A percentile compares a stretch with the other conserved stretches of the same genome.
Evolutionary conservation across 2,888 invertebrate species (phyloP).

Genomic region (Melangyna quadrimaculata): DNA sequence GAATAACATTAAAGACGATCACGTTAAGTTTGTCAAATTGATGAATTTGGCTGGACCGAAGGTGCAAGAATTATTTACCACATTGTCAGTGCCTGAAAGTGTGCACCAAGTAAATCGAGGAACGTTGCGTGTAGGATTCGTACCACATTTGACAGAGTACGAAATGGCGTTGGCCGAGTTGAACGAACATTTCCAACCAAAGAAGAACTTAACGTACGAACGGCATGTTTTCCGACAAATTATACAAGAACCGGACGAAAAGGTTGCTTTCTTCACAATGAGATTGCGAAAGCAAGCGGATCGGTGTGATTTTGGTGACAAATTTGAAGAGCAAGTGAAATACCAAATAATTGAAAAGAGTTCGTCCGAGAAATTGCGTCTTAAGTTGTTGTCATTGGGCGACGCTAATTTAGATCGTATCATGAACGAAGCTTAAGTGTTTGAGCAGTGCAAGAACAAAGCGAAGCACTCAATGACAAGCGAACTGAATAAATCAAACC

Average conservation of each 20-base stretch:
- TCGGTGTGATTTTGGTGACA: constrained; percentile 17
- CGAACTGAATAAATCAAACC: background rate
- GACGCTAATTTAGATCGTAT: background rate
- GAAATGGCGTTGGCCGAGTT: background rate
- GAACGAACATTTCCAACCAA: background rate
- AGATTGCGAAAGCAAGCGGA: constrained; percentile 11
- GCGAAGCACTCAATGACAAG: background rate
- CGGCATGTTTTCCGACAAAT: constrained; percentile 22
- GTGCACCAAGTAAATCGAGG: background rate
- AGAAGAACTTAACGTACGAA: constrained; percentile 14
- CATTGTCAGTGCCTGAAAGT: background rate
- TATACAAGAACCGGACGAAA: constrained; percentile 2
- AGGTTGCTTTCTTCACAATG: constrained; percentile 7
- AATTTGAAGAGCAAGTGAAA: constrained; percentile 2
- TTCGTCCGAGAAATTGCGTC: background rate
- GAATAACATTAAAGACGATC: background rate
- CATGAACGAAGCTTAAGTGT: background rate
- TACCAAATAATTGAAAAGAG: background rate
- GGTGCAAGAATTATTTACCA: background rate
- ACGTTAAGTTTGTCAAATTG: background rate
- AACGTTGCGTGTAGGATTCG: background rate
- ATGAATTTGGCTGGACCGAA: constrained; percentile 2
- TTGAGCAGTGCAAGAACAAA: background rate
- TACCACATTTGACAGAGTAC: constrained; percentile 1
- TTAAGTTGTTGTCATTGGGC: constrained; percentile 5